A percentile compares a stretch with the other conserved stretches of the same genome.
Evolutionary conservation across 2,797 vertebrate genomes (phyloP).

Genomic region (Takifugu ocellatus): DNA sequence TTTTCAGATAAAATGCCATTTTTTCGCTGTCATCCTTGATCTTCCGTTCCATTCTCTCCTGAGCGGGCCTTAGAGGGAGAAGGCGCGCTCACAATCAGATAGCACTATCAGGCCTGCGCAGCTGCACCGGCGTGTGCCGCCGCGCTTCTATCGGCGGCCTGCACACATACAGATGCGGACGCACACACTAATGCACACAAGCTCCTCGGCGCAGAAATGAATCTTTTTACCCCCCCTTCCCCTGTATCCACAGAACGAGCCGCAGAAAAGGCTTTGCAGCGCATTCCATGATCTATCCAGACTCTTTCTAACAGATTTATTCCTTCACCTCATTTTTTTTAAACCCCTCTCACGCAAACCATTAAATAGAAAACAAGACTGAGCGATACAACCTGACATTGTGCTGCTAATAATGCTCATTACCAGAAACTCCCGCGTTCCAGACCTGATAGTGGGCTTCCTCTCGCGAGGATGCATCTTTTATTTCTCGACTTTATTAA

Average conservation of each 20-base stretch:
- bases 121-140: conserved; percentile 72
- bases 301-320: conserved; percentile 55
- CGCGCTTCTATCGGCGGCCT: conserved; percentile 65
- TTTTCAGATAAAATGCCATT: conserved; percentile 89
- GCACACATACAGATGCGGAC: conserved; percentile 45
- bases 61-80: conserved; percentile 80
- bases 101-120: conserved; percentile 81
- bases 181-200: conserved; percentile 27
- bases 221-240: conserved; percentile 61
- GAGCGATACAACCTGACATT: conserved; percentile 72
- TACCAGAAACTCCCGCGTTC: conserved; percentile 36
- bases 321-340: conserved; percentile 43
- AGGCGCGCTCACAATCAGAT: conserved; percentile 81
- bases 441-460: conserved; percentile 24
- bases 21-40: conserved; percentile 86
- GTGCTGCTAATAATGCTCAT: conserved; percentile 39
- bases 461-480: conserved; percentile 28
- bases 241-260: conserved; percentile 67
- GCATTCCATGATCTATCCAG: conserved; percentile 76
- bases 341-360: conserved; percentile 44
- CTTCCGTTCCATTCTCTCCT: conserved; percentile 85
- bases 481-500: conserved; percentile 34
- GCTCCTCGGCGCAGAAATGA: conserved; percentile 71
- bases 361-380: conserved; percentile 48
- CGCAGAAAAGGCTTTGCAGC: conserved; percentile 65